Evolutionary conservation across 1,140 invertebrate genomes (phyloP), one percentile per base, ranked within the genome.

Genomic region (Lepidurus arcticus): DNA sequence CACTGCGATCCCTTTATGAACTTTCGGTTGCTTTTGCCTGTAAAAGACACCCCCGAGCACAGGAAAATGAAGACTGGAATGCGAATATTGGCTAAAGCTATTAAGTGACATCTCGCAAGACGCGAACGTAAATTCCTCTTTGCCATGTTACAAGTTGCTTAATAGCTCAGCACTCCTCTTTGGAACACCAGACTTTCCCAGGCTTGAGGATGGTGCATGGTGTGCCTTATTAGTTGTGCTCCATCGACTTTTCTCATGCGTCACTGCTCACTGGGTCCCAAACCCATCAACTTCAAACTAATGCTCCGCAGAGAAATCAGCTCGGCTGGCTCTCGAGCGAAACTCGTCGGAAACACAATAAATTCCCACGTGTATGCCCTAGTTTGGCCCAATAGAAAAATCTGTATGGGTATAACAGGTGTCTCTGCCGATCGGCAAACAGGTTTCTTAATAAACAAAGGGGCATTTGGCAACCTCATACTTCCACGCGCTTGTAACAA

Each of bases 201-300:
- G 4, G 0, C 3, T 34, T 34, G 34, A 3, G 34, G 34, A 34
- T 34, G 34, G 34, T 34, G 34, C 34, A 65, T 16, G 53, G 53
- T 13, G 53, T 65, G 53, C 13, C 53, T 65, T 65, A 65, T 65
- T 65, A 21, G 53, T 65, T 65, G 9, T 21, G 53, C 53, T 65
- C 21, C 53, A 65, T 65, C 53, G 53, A 65, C 53, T 65, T 65
- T 65, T 65, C 53, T 65, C 16, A 13, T 65, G 53, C 53, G 53
- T 65, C 45, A 47, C 45, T 47, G 16, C 45, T 47, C 16, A 13
- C 21, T 21, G 53, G 53, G 21, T 13, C 53, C 21, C 9, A 13
- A 65, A 65, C 3, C 21, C 53, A 65, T n/a, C 53, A 65, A 65
- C 6, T 65, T 65, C 53, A 65, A 16, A 13, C 6, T 7, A 16